phyloP scores from a whole-genome alignment of 1,140 invertebrate genomes.

The Batillaria attramentaria region DNA sequence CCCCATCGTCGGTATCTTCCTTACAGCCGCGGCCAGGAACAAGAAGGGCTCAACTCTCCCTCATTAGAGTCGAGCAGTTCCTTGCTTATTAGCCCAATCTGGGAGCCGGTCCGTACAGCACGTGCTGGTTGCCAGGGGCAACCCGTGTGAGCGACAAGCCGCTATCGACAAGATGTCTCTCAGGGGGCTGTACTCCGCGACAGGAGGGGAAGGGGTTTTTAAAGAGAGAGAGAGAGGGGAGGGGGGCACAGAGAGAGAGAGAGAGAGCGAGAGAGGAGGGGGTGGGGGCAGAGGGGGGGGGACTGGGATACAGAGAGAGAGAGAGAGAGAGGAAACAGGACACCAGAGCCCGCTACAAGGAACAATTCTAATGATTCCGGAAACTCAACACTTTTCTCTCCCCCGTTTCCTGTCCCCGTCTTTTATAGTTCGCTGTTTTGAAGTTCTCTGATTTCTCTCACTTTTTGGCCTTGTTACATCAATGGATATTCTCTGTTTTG shows the following conservation, averaged over 20 bases:
- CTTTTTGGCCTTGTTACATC: background rate
- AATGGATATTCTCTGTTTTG: no score
- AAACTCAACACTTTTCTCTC: no score
- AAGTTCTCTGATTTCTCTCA: background rate
- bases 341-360: no score
- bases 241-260: background rate
- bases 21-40: no score
- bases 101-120: background rate
- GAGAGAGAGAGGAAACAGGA: background rate
- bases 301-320: background rate
- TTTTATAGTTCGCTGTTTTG: no score
- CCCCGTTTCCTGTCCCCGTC: no score
- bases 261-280: background rate
- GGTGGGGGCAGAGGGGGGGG: background rate
- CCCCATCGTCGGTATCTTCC: no score
- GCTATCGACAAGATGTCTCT: constrained; percentile 25
- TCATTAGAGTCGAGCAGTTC: no score
- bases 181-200: background rate
- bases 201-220: background rate
- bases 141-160: constrained; percentile 29
- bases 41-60: no score
- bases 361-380: no score
- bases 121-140: constrained; percentile 29
- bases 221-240: constrained; percentile 12
- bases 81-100: constrained; percentile 35